Evolutionary conservation across 2,113 vertebrate genomes (phyloP), one percentile per base, ranked within the genome.

Genomic region (Coptodon bakossiorum): DNA sequence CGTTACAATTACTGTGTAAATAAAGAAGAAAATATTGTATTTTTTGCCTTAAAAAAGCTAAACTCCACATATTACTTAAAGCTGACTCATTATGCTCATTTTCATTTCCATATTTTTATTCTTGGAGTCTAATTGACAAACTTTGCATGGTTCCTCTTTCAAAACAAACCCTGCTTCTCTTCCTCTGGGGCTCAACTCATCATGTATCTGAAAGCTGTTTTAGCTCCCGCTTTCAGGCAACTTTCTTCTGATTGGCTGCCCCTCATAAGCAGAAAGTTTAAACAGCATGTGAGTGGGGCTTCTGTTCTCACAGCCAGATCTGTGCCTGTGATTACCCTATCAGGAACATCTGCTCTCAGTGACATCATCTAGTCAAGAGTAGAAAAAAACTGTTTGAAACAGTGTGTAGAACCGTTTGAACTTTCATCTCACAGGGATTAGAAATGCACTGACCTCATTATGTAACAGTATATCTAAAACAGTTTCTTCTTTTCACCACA

Each of bases 91-190:
- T 45, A 45, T 73, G 40, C 3, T 73, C 5, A 48, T 48, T 76
- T 76, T 76, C 40, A 76, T 27, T 3, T 45, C 66, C 38, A 45
- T 45, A 45, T 73, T 73, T 73, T 73, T 16, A 43, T 73, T 76
- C 43, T 29, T 11, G 14, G 40, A 29, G 14, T 50, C 16, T 76
- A 50, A 29, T 50, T 31, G 43, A 27, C 16, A 50, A 12, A 2
- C 24, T 7, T 50, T 48, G 9, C 24, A 78, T 50, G 6, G 17
- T 78, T 7, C 43, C 24, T 5, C 43, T 48, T 50, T 48, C 6
- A 76, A 76, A 78, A 78, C 7, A 52, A 50, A 31, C 45, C 45
- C 45, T 2, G 3, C 31, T 50, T 78, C 45, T 78, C 45, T 78
- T 78, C 45, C 2, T 50, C 27, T 31, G 45, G 73, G 45, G 6